Percentiles rank a stretch among this genome's conserved stretches.
These are phyloP conservation scores for Sisyra nigra DNA, from an alignment of 2,888 invertebrate genomes.

Conservation along the genomic window DNA sequence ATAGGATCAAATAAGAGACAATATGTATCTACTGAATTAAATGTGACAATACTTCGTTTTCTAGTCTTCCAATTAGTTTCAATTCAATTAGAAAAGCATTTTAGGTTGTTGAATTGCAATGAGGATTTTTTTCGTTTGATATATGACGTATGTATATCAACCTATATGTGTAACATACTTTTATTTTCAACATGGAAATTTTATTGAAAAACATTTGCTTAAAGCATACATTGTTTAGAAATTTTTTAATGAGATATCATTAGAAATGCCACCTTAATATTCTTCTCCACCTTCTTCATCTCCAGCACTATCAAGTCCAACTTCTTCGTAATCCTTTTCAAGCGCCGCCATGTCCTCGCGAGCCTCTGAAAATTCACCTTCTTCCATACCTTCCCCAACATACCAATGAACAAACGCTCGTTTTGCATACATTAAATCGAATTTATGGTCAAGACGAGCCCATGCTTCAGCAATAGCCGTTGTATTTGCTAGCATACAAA, in stretches of 20 bases:
- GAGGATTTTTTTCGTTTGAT: no score
- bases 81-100: no score
- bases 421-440: constrained; percentile 59
- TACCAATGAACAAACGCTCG: constrained; percentile 95
- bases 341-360: constrained; percentile 44
- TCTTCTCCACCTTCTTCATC: constrained; percentile 25
- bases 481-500: constrained; percentile 49
- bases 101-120: no score
- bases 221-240: neutral
- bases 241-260: neutral
- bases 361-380: constrained; percentile 75
- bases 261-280: neutral
- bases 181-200: no score
- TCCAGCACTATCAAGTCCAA: constrained; percentile 41
- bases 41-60: no score
- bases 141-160: no score
- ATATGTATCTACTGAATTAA: no score
- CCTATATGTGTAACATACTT: no score
- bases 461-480: constrained; percentile 51
- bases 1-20: no score
- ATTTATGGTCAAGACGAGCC: constrained; percentile 47
- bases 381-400: constrained; percentile 75
- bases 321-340: constrained; percentile 46
- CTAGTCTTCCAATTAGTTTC: no score
- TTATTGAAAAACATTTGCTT: no score